Percentiles rank a stretch among this genome's conserved stretches.
phyloP scores from a whole-genome alignment of 2,888 invertebrate genomes.

The Desoria tigrina region DNA sequence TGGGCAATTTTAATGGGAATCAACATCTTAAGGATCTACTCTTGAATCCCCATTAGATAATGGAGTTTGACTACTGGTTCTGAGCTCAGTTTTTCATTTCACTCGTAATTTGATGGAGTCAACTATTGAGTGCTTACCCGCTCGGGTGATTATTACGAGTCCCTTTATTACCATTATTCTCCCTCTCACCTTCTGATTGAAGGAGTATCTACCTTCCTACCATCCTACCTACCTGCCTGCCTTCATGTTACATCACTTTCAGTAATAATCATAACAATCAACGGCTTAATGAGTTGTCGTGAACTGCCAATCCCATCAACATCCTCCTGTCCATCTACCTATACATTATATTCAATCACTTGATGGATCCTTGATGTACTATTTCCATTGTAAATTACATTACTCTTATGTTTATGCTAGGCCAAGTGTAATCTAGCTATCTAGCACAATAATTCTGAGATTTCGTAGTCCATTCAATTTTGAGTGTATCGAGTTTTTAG shows the following conservation, averaged over 20 bases:
- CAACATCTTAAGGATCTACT: conserved; percentile 8
- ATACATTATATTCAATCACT: neutral
- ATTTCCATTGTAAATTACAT: neutral
- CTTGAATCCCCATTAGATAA: conserved; percentile 48
- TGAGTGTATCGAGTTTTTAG: too few relatives aligned
- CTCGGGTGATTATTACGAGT: conserved; percentile 6
- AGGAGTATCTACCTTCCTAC: neutral
- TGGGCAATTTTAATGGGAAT: neutral
- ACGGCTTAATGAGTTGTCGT: conserved; percentile 42
- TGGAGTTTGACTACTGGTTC: conserved; percentile 53
- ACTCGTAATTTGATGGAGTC: conserved; percentile 22
- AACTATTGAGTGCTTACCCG: conserved; percentile 21
- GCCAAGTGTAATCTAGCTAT: too few relatives aligned
- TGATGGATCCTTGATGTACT: neutral
- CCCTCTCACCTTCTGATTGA: conserved; percentile 17
- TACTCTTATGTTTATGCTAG: too few relatives aligned
- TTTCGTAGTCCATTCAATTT: too few relatives aligned
- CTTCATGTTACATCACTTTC: conserved; percentile 2
- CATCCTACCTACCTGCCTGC: too few relatives aligned
- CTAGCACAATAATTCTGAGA: too few relatives aligned
- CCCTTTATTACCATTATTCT: conserved; percentile 13
- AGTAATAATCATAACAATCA: conserved; percentile 39
- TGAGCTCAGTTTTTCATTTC: conserved; percentile 8
- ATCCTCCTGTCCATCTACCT: conserved; percentile 17
- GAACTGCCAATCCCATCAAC: conserved; percentile 44